These are phyloP conservation scores for Ciconia stormi DNA, from an alignment of 2,113 vertebrate species.

Conservation along the genomic window DNA sequence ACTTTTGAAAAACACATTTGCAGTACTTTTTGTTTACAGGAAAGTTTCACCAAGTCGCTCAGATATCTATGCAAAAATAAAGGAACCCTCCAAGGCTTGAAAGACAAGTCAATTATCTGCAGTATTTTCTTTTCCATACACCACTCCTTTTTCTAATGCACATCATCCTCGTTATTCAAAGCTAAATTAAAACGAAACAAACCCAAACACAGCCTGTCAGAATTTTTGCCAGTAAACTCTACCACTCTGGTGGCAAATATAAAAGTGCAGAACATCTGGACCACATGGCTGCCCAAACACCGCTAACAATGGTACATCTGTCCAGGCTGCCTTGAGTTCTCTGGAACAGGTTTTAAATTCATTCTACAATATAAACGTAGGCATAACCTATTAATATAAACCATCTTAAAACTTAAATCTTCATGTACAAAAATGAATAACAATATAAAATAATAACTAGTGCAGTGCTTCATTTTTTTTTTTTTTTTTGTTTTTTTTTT, in stretches of 20 bases:
- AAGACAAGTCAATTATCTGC: conserved; percentile 72
- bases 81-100: conserved; percentile 78
- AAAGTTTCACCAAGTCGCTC: conserved; percentile 70
- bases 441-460: conserved; percentile 87
- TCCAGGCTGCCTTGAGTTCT: conserved; percentile 76
- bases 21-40: conserved; percentile 73
- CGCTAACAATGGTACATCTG: conserved; percentile 84
- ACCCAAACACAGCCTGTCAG: conserved; percentile 73
- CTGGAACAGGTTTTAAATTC: conserved; percentile 80
- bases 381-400: conserved; percentile 88
- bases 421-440: conserved; percentile 87
- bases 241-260: conserved; percentile 81
- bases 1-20: conserved; percentile 80
- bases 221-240: conserved; percentile 79
- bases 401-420: conserved; percentile 86
- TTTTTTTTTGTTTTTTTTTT: background rate
- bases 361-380: conserved; percentile 87
- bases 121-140: conserved; percentile 69
- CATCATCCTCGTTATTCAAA: conserved; percentile 78
- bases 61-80: conserved; percentile 74
- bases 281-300: conserved; percentile 79
- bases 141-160: conserved; percentile 78
- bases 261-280: conserved; percentile 85
- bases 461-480: conserved; percentile 83
- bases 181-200: conserved; percentile 67